Evolutionary conservation across 2,797 vertebrate genomes (phyloP).

Genomic region (Geotrypetes seraphini): DNA sequence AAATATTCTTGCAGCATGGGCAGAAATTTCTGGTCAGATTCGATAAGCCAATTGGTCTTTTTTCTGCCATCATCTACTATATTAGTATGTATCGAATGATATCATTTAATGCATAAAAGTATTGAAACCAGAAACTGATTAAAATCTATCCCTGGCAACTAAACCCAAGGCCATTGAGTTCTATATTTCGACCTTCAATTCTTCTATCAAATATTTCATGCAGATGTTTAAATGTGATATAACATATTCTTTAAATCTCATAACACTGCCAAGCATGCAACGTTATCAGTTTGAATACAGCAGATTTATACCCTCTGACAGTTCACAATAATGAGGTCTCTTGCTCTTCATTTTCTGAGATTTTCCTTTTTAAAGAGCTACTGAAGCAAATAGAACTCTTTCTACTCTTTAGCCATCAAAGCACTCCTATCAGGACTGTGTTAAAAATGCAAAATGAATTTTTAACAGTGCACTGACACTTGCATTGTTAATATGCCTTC

Average conservation of each 20-base stretch:
- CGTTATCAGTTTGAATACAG: conserved; percentile 13
- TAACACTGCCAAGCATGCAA: conserved; percentile 12
- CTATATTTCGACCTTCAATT: not conserved
- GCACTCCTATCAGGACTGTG: conserved; percentile 51
- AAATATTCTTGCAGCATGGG: no score
- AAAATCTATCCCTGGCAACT: not conserved
- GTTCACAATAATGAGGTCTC: conserved; percentile 19
- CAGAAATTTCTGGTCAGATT: no score
- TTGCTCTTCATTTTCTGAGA: conserved; percentile 22
- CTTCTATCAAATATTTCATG: not conserved
- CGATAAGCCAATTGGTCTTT: no score
- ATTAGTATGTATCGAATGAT: no score
- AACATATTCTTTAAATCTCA: not conserved
- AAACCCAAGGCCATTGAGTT: not conserved
- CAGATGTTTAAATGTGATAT: not conserved
- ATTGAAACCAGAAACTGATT: not conserved
- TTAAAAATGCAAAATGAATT: conserved; percentile 65
- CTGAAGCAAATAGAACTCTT: conserved; percentile 51
- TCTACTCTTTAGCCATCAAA: conserved; percentile 56
- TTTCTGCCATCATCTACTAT: no score
- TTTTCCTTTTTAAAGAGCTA: conserved; percentile 19
- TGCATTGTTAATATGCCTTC: conserved; percentile 68
- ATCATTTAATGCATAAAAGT: no score
- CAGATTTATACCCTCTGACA: conserved; percentile 14
- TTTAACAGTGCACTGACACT: conserved; percentile 57